Evolutionary conservation across 2,797 vertebrate species (phyloP).

Genomic region (Rousettus madagascariensis): DNA sequence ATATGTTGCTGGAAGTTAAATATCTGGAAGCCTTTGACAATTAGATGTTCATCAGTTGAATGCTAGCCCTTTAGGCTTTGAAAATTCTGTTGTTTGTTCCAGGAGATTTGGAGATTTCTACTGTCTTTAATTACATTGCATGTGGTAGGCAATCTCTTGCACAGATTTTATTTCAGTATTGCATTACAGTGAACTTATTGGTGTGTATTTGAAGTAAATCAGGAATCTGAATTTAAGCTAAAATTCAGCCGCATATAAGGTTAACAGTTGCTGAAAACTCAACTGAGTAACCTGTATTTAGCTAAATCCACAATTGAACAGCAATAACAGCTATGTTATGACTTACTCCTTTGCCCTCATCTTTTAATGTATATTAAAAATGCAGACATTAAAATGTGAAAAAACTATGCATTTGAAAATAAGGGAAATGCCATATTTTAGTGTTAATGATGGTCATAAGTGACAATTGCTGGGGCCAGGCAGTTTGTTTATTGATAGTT

Average conservation of each 20-base stretch:
- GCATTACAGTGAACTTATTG: not conserved
- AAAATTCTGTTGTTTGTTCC: slow-evolving; percentile 20
- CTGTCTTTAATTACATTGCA: slow-evolving; percentile 4
- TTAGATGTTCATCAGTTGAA: slow-evolving; percentile 13
- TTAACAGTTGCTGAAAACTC: slow-evolving; percentile 18
- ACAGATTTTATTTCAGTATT: slow-evolving; percentile 1
- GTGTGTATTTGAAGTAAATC: slow-evolving; percentile 39
- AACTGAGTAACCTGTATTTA: not conserved
- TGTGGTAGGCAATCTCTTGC: not conserved
- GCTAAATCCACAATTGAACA: not conserved
- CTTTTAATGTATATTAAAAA: slow-evolving; percentile 22
- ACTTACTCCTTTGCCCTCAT: not conserved
- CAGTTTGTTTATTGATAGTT: not conserved
- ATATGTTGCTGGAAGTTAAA: slow-evolving; percentile 11
- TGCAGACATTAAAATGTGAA: not conserved
- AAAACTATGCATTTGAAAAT: not conserved
- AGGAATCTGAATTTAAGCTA: not conserved
- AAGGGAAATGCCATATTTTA: not conserved
- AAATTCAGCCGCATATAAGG: slow-evolving; percentile 30
- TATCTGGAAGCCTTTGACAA: slow-evolving; percentile 26
- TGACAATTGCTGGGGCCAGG: not conserved
- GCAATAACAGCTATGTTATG: not conserved
- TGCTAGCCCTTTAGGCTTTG: slow-evolving; percentile 22
- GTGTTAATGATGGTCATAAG: not conserved
- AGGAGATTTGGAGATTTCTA: slow-evolving; percentile 28